Percentiles rank a stretch among this genome's conserved stretches.
phyloP scores from a whole-genome alignment of 1,140 invertebrate species.

The Drosophila leontia region DNA sequence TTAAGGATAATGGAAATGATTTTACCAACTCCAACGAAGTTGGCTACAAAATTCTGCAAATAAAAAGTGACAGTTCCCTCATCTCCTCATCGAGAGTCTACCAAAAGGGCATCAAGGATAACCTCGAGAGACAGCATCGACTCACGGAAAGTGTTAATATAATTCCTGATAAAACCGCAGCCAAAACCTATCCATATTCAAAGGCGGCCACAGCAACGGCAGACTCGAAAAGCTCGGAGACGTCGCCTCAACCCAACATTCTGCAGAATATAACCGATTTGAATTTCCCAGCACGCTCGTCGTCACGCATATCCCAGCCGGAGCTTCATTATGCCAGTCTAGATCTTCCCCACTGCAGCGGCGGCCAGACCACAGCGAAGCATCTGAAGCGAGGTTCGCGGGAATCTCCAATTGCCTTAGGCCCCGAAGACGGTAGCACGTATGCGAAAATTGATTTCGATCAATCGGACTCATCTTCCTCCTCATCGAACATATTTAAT shows the following conservation, averaged over 20 bases:
- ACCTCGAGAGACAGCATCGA: slow-evolving; percentile 58
- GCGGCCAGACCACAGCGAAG: slow-evolving; percentile 66
- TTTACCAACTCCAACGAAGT: slow-evolving; percentile 34
- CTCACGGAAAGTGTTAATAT: slow-evolving; percentile 39
- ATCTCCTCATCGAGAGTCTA: slow-evolving; percentile 65
- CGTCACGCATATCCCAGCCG: slow-evolving; percentile 85
- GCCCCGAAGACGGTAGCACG: slow-evolving; percentile 85
- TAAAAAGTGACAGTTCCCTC: slow-evolving; percentile 80
- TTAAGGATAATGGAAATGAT: slow-evolving; percentile 48
- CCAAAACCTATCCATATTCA: slow-evolving; percentile 28
- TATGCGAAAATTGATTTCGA: slow-evolving; percentile 91
- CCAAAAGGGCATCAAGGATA: slow-evolving; percentile 75
- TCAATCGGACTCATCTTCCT: slow-evolving; percentile 86
- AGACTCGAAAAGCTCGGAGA: slow-evolving; percentile 22
- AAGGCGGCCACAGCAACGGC: background rate
- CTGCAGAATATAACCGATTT: slow-evolving; percentile 32
- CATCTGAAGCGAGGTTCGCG: slow-evolving; percentile 64
- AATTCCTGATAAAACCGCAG: slow-evolving; percentile 29
- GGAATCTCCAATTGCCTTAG: slow-evolving; percentile 82
- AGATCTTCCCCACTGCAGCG: slow-evolving; percentile 86
- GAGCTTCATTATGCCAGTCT: slow-evolving; percentile 89
- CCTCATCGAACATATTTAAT: slow-evolving; percentile 79
- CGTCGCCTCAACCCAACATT: slow-evolving; percentile 18
- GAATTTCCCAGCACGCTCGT: slow-evolving; percentile 70
- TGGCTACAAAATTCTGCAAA: slow-evolving; percentile 79